These are phyloP conservation scores for Pavo muticus DNA, from an alignment of 2,113 vertebrate genomes.

Conservation along the genomic window DNA sequence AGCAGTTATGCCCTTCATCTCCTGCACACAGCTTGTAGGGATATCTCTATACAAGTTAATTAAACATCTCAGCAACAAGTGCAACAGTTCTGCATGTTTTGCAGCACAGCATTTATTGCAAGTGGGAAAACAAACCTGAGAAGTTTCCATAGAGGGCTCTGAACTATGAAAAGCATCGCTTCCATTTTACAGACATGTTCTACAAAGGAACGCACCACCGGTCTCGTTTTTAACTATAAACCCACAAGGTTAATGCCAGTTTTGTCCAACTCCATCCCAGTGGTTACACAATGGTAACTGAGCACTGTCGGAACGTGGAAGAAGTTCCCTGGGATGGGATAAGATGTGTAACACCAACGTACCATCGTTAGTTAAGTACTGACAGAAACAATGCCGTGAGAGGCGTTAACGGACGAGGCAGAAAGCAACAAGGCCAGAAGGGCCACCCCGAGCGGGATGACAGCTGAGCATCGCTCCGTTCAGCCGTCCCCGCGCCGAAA, in stretches of 20 bases:
- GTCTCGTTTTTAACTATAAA: not conserved
- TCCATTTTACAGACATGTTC: not conserved
- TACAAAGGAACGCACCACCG: not conserved
- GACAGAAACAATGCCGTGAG: no score
- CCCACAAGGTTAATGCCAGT: not conserved
- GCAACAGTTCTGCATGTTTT: not conserved
- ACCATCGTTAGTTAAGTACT: no score
- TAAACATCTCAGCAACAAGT: slow-evolving; percentile 25
- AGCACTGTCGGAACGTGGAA: not conserved
- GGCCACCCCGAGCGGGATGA: no score
- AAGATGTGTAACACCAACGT: no score
- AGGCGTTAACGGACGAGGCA: no score
- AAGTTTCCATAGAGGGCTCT: not conserved
- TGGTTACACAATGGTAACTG: not conserved
- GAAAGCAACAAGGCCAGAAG: no score
- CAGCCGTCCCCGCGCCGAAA: no score
- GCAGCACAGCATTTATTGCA: not conserved
- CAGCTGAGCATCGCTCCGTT: no score
- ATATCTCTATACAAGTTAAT: not conserved
- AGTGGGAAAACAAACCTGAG: not conserved
- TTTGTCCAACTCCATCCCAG: not conserved
- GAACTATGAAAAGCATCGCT: not conserved
- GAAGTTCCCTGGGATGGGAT: not conserved
- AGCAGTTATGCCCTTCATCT: not conserved
- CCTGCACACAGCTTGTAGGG: not conserved